A percentile compares a stretch with the other conserved stretches of the same genome.
These are phyloP conservation scores for Anhinga rufa DNA, from an alignment of 2,113 vertebrate genomes.

Conservation along the genomic window DNA sequence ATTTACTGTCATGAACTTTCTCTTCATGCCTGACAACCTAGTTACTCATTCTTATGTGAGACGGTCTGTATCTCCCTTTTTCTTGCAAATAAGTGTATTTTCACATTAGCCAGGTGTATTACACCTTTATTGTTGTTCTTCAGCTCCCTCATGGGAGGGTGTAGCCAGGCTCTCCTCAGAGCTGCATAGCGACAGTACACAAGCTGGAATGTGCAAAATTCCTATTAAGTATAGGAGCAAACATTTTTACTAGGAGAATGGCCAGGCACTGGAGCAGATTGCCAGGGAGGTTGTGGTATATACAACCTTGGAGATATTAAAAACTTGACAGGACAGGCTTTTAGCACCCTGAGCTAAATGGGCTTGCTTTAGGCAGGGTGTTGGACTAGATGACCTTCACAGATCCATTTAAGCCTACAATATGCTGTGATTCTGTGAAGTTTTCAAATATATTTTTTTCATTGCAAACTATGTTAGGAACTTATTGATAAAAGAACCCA, in stretches of 20 bases:
- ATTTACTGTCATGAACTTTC: not conserved
- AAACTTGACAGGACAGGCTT: not conserved
- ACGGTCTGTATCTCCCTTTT: not conserved
- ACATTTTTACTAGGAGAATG: not conserved
- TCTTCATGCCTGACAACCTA: not conserved
- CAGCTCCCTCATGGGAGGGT: not conserved
- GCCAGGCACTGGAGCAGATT: not conserved
- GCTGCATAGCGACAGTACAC: not conserved
- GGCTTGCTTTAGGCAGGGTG: not conserved
- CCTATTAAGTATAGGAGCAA: not conserved
- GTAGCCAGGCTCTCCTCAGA: not conserved
- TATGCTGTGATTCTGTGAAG: not conserved
- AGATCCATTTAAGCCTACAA: not conserved
- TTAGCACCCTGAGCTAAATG: not conserved
- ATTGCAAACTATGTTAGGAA: not conserved
- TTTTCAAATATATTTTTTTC: not conserved
- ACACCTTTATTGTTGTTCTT: not conserved
- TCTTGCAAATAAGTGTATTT: not conserved
- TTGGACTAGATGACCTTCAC: not conserved
- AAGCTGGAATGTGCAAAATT: not conserved
- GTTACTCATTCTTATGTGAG: not conserved
- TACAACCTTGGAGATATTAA: not conserved
- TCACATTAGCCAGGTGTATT: not conserved
- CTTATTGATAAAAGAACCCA: not conserved
- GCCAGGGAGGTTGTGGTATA: not conserved